Evolutionary conservation across 1,140 invertebrate genomes (phyloP), one percentile per base, ranked within the genome.

Genomic region (Tachypleus tridentatus): DNA sequence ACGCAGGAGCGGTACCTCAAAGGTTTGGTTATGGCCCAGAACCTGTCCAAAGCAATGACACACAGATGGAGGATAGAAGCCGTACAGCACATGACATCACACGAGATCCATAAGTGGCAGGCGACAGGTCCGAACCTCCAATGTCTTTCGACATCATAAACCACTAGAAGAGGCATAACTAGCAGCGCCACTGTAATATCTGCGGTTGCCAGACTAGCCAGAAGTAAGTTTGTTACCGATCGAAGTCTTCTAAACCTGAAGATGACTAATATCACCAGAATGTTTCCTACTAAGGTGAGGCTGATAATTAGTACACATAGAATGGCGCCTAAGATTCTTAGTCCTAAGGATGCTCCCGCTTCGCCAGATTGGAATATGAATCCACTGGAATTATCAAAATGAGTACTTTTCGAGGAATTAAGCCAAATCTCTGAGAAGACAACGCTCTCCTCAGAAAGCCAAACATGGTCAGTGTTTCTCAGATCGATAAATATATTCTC

Each of bases 41-140:
- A 73, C 48, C 91, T 79, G 76, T 95, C 91, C 51, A 93, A 82
- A 67, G 87, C 89, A 73, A 92, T 91, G 75, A 92, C 89, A 74
- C 92, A 95, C 62, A 95, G 81, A 77, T 95, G 94, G 9, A 94
- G 80, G 69, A 95, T 94, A 70, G 89, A 93, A 50, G 92, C 91
- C 8, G 92, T 91, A 76, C 78, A 80, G 59, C 76, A 78, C 71
- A 77, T 78, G 4, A 79, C 76, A 67, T 80, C 78, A 62, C 73
- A 76, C n/a, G 74, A 74, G 29, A 77, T 75, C 74, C 75, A 77
- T 10, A 76, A 82, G 73, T 93, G 88, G 77, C 91, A 95, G 68
- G 91, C 82, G 57, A 89, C 81, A 11, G 85, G 81, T 61, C 90
- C 89, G 69, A 93, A 91, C 67, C 85, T 85, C 91, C 91, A 94